A percentile compares a stretch with the other conserved stretches of the same genome.
Conservation (phyloP, 2,113 vertebrate species). For the Benitochromis conjunctus region DNA sequence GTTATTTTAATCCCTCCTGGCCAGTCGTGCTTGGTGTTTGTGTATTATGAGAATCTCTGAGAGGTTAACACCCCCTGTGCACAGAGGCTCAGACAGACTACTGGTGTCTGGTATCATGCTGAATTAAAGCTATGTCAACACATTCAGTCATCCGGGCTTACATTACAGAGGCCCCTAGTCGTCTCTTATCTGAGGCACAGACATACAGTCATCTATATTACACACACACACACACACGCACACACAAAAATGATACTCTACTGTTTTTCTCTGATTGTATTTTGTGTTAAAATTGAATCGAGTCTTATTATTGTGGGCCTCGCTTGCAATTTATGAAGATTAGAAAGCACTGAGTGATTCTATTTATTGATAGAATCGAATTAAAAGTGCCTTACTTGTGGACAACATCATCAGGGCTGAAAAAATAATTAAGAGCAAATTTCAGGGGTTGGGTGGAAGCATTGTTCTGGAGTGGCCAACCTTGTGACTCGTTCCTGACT, state of each 20-base stretch:
- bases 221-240: background rate
- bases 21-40: constrained; percentile 63
- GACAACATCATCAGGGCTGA: constrained; percentile 22
- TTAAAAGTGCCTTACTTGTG: constrained; percentile 49
- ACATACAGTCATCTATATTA: constrained; percentile 41
- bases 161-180: constrained; percentile 56
- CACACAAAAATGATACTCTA: background rate
- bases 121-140: constrained; percentile 80
- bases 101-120: constrained; percentile 75
- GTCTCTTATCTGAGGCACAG: constrained; percentile 59
- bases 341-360: constrained; percentile 40
- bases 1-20: constrained; percentile 68
- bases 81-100: constrained; percentile 67
- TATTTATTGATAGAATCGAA: constrained; percentile 63
- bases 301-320: constrained; percentile 26
- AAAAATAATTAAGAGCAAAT: constrained; percentile 29
- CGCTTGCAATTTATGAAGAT: constrained; percentile 39
- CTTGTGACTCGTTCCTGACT: constrained; percentile 1
- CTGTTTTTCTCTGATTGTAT: constrained; percentile 8
- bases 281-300: constrained; percentile 40
- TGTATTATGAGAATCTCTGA: constrained; percentile 76
- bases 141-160: constrained; percentile 69
- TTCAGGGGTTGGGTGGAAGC: constrained; percentile 14
- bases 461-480: constrained; percentile 27
- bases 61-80: constrained; percentile 72